Evolutionary conservation across 2,888 invertebrate species (phyloP), one percentile per base, ranked within the genome.

Genomic region (Herminia tarsipennalis): DNA sequence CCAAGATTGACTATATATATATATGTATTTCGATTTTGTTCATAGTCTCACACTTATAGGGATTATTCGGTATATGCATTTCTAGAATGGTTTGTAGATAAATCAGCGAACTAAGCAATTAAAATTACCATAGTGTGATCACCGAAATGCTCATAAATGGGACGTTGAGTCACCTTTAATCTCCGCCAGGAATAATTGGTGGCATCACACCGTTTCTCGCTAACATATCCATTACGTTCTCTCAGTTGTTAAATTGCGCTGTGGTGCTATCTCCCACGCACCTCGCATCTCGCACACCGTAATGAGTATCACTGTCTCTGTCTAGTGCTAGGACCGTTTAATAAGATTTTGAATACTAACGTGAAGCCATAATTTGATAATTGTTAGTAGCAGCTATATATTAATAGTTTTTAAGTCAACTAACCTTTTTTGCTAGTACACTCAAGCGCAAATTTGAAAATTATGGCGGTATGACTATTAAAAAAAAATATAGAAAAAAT

Each of bases 231-330:
- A 20, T 24, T 9, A 22, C 22, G 16, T 14, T 10, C 53, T n/a
- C 13, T 42, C 47, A 24, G 0, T 21, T 38, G 29, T 28, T 10
- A 36, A 44, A 56, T 39, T 44, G 30, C 22, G n/a, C 13, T 18
- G 27, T 41, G 10, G n/a, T 16, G 8, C 4, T 17, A 2, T n/a
- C 29, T 3, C 28, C 12, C 41, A 2, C 5, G 16, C 33, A n/a
- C 24, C 17, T 13, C 10, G 12, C n/a, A 1, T 28, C 14, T 3
- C 20, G 17, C 17, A 20, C 20, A n/a, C 16, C 8, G 24, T 39
- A 39, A 39, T 30, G 16, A 32, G 22, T 17, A 17, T 5, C 24
- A 30, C 30, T 12, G 8, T n/a, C 5, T 21, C 22, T 13, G 3
- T 4, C 6, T n/a, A 10, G 17, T 9, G 17, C 9, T 36, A n/a